These are phyloP conservation scores for Forbesichthys papilliferus DNA, from an alignment of 2,113 vertebrate genomes.

Conservation along the genomic window DNA sequence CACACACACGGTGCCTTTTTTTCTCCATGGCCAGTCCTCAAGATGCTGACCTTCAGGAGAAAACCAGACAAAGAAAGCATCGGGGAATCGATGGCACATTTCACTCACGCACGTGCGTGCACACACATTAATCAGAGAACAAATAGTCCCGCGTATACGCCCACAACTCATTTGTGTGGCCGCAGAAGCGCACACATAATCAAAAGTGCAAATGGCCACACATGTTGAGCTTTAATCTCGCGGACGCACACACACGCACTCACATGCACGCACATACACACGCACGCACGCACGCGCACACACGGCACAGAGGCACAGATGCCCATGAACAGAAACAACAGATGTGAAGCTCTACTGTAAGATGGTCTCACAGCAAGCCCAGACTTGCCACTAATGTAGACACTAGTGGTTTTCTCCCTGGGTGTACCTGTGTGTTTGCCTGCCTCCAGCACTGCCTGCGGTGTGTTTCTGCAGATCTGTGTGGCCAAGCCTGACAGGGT, in stretches of 20 bases:
- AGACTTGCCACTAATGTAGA: conserved; percentile 48
- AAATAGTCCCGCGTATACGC: conserved; percentile 31
- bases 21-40: conserved; percentile 30
- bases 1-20: conserved; percentile 12
- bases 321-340: not conserved
- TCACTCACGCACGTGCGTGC: conserved; percentile 61
- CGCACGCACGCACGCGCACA: not conserved
- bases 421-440: conserved; percentile 20
- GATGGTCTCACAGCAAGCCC: conserved; percentile 18
- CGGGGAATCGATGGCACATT: conserved; percentile 64
- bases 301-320: conserved; percentile 6
- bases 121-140: conserved; percentile 67
- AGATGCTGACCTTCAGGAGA: conserved; percentile 68
- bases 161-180: conserved; percentile 43
- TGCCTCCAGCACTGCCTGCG: conserved; percentile 4
- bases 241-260: conserved; percentile 1
- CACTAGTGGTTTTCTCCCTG: not conserved
- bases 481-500: not conserved
- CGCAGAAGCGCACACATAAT: conserved; percentile 8
- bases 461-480: conserved; percentile 18
- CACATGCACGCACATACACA: conserved; percentile 6
- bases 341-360: not conserved
- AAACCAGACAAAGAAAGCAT: conserved; percentile 52
- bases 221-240: too few species aligned
- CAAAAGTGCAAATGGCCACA: too few species aligned